A percentile compares a stretch with the other conserved stretches of the same genome.
Evolutionary conservation across 2,888 invertebrate species (phyloP).

Genomic region (Boloria selene): DNA sequence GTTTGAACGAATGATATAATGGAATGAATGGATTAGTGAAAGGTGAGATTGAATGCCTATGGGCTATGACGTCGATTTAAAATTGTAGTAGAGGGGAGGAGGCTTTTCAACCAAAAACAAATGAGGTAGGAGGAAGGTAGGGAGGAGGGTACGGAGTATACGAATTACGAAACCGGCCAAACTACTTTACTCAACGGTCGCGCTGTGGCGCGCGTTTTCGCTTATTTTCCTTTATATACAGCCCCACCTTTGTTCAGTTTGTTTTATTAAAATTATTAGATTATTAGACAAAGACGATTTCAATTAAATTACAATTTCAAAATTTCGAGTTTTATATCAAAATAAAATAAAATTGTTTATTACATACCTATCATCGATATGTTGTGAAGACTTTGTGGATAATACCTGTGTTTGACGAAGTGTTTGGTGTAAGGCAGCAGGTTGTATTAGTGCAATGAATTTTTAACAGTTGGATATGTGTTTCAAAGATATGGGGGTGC

Average conservation of each 20-base stretch:
- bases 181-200: constrained; percentile 80
- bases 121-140: constrained; percentile 53
- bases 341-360: background rate
- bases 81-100: constrained; percentile 52
- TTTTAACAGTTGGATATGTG: constrained; percentile 63
- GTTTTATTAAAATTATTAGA: constrained; percentile 17
- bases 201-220: constrained; percentile 68
- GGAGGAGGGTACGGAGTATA: constrained; percentile 57
- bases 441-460: constrained; percentile 66
- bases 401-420: constrained; percentile 60
- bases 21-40: constrained; percentile 34
- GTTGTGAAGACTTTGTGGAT: constrained; percentile 35
- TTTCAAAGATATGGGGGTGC: constrained; percentile 73
- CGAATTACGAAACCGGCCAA: constrained; percentile 70
- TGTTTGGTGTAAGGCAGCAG: constrained; percentile 56
- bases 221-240: constrained; percentile 63
- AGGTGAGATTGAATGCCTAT: constrained; percentile 42
- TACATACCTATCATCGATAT: constrained; percentile 16
- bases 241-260: constrained; percentile 75
- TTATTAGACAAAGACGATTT: constrained; percentile 19
- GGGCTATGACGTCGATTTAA: constrained; percentile 22
- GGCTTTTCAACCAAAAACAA: constrained; percentile 57
- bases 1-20: constrained; percentile 2
- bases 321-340: background rate
- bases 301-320: constrained; percentile 4